phyloP scores from a whole-genome alignment of 2,113 vertebrate species.

The Indicator indicator region DNA sequence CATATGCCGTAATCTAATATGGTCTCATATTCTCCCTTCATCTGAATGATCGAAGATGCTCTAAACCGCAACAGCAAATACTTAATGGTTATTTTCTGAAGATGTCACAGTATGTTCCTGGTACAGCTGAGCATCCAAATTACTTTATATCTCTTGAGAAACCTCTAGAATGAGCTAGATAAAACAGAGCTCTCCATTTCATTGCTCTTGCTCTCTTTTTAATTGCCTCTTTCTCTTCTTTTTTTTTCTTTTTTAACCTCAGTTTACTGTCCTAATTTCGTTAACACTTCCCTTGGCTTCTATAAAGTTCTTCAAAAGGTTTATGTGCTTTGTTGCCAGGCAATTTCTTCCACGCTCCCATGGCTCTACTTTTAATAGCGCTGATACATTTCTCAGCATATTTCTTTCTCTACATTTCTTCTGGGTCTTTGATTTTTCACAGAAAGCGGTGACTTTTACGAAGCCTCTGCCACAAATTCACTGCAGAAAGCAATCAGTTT shows the following conservation, averaged over 20 bases:
- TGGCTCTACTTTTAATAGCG: slow-evolving; percentile 22
- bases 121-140: background rate
- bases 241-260: slow-evolving; percentile 6
- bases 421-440: slow-evolving; percentile 12
- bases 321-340: slow-evolving; percentile 23
- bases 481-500: background rate
- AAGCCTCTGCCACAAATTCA: background rate
- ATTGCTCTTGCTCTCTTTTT: background rate
- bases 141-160: background rate
- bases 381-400: background rate
- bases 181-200: background rate
- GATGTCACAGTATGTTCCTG: background rate
- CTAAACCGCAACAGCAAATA: background rate
- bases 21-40: background rate
- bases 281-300: slow-evolving; percentile 45
- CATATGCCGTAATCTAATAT: background rate
- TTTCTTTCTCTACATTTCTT: slow-evolving; percentile 20
- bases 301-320: slow-evolving; percentile 13
- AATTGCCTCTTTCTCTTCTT: background rate
- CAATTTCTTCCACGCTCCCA: slow-evolving; percentile 9
- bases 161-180: background rate
- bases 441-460: background rate
- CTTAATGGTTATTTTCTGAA: background rate
- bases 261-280: slow-evolving; percentile 57
- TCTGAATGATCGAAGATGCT: background rate